Base-by-base conservation (phyloP, 1,140 invertebrate genomes). In the Apis cerana region DNA sequence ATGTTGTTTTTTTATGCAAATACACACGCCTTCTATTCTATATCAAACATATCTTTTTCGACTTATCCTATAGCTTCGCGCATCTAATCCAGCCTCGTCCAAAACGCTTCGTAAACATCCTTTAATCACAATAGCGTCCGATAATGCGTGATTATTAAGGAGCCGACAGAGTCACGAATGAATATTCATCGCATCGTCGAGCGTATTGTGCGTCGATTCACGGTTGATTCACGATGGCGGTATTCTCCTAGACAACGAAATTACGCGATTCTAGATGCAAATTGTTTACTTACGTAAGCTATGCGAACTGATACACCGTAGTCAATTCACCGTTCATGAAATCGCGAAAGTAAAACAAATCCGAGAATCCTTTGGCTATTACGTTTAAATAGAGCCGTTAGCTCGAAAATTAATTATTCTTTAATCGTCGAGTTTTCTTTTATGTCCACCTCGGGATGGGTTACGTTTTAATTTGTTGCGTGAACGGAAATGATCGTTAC, bases 261-360 rank as follows among this genome's bases (percentile, higher is more conserved):
- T 85, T 80, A 70, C 81, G 58, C 67, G 75, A 17, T 23, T 83
- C 71, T 54, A 75, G 61, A 75, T 58, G 75, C 71, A 86, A 86
- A 83, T 87, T 86, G 71, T 71, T 43, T 33, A 76, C 75, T 86
- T 86, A 80, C 71, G 64, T 85, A 85, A 85, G 85, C 64, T 33
- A 17, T 21, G 84, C 67, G 52, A 72, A 10, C 17, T 50, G 48
- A 83, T 64, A 61, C 33, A 43, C 59, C 58, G 70, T 59, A 69
- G 56, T 62, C 48, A 43, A 85, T 33, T 33, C 33, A 33, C 33
- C 50, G 8, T 13, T 58, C 12, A 50, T 23, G 48, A 71, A 75
- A 86, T 70, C 68, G 19, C 61, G 48, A 52, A 81, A 71, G 61
- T 21, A 15, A 78, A 75, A 54, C 64, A n/a, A 50, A 78, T 43